Percentiles rank a stretch among this genome's conserved stretches.
Conservation (phyloP, 2,797 vertebrate species). For the Lemur catta region DNA sequence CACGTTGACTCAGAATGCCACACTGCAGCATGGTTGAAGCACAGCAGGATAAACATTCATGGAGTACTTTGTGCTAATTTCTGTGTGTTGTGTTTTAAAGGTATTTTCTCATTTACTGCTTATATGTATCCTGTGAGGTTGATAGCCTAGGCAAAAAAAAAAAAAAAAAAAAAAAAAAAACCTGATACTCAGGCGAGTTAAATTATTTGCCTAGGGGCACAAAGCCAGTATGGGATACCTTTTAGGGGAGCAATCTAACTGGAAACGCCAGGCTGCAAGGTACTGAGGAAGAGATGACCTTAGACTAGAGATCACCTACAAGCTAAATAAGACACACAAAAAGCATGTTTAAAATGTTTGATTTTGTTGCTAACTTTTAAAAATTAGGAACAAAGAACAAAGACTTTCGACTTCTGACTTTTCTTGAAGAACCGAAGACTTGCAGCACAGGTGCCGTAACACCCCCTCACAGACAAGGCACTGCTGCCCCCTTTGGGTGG, state of each 20-base stretch:
- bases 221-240: neutral
- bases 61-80: neutral
- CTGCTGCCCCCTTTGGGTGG: conserved; percentile 20
- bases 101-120: neutral
- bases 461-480: neutral
- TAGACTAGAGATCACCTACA: neutral
- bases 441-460: too few species aligned
- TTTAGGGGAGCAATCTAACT: neutral
- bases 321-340: neutral
- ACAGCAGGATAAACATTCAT: neutral
- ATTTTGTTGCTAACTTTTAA: conserved; percentile 6
- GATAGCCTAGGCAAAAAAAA: neutral
- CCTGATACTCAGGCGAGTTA: neutral
- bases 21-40: neutral
- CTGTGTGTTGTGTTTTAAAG: neutral
- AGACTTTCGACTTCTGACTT: neutral
- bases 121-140: neutral
- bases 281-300: neutral
- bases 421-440: neutral
- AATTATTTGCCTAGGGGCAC: neutral
- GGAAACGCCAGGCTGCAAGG: neutral
- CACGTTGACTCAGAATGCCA: neutral
- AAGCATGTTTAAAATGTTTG: neutral
- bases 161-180: neutral
- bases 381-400: conserved; percentile 40